These are phyloP conservation scores for Pimephales promelas DNA, from an alignment of 2,113 vertebrate genomes.

Conservation along the genomic window DNA sequence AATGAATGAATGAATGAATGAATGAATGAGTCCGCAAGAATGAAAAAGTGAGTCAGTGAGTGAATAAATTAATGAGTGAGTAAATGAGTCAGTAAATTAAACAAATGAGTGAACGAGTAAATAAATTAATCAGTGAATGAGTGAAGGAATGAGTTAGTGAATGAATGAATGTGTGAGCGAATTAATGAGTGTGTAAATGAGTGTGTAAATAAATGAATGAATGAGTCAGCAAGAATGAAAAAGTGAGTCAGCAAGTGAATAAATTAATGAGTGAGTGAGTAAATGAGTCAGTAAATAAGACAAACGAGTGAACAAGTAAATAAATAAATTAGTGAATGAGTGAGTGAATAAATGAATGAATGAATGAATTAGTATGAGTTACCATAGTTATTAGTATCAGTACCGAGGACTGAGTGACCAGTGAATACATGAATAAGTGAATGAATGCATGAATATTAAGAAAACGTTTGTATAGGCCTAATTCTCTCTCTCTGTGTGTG, in stretches of 20 bases:
- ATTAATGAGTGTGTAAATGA: not conserved
- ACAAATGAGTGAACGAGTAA: not conserved
- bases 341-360: not conserved
- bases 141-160: not conserved
- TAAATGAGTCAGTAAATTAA: not conserved
- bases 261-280: not conserved
- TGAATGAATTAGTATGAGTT: not conserved
- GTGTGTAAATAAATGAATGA: not conserved
- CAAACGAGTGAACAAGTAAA: too few relatives aligned
- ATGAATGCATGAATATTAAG: not conserved
- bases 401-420: not conserved
- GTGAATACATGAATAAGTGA: not conserved
- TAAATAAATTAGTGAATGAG: too few relatives aligned
- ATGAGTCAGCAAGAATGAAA: not conserved
- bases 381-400: too few relatives aligned
- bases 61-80: not conserved
- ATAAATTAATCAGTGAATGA: not conserved
- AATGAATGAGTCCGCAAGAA: not conserved
- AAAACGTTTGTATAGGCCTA: not conserved
- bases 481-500: not conserved
- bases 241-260: not conserved
- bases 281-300: not conserved
- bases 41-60: not conserved
- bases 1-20: not conserved
- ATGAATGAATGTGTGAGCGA: not conserved